phyloP scores from a whole-genome alignment of 2,888 invertebrate species.

The Linnaemya vulpina region DNA sequence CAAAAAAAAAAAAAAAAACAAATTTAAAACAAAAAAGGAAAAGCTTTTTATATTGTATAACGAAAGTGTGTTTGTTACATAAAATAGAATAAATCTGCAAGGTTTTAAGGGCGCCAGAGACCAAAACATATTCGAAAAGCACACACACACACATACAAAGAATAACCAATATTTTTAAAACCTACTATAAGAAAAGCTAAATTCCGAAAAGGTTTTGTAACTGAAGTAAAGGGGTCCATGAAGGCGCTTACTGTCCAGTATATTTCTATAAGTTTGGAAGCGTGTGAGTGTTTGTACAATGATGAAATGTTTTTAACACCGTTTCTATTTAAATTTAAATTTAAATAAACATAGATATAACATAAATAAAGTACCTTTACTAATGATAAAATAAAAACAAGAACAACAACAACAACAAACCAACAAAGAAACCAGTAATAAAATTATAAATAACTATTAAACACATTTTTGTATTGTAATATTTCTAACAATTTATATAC shows the following conservation, averaged over 20 bases:
- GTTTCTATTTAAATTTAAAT: constrained; percentile 55
- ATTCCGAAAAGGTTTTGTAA: constrained; percentile 19
- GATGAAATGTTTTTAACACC: constrained; percentile 35
- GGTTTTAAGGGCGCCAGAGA: constrained; percentile 61
- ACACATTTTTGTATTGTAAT: constrained; percentile 68
- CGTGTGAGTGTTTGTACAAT: constrained; percentile 32
- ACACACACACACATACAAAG: constrained; percentile 6
- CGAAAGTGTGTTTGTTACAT: constrained; percentile 58
- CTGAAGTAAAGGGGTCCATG: constrained; percentile 50
- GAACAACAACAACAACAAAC: constrained; percentile 3
- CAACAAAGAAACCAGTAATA: constrained; percentile 26
- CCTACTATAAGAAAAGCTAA: constrained; percentile 2
- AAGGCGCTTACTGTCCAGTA: constrained; percentile 55
- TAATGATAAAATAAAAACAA: constrained; percentile 50
- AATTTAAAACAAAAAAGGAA: constrained; percentile 20
- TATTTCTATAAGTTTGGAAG: constrained; percentile 1
- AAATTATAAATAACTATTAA: constrained; percentile 36
- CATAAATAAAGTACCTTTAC: constrained; percentile 67
- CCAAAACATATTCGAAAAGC: constrained; percentile 35
- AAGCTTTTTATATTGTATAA: constrained; percentile 58
- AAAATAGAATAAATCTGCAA: constrained; percentile 39
- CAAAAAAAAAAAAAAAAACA: too few species aligned
- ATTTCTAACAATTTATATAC: constrained; percentile 74
- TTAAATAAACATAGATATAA: constrained; percentile 51
- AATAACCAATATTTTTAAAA: constrained; percentile 18